Evolutionary conservation across 64 coral and sea anemone species (phyloP), one percentile per base, ranked within the genome.

Genomic region (Porites australiensis): DNA sequence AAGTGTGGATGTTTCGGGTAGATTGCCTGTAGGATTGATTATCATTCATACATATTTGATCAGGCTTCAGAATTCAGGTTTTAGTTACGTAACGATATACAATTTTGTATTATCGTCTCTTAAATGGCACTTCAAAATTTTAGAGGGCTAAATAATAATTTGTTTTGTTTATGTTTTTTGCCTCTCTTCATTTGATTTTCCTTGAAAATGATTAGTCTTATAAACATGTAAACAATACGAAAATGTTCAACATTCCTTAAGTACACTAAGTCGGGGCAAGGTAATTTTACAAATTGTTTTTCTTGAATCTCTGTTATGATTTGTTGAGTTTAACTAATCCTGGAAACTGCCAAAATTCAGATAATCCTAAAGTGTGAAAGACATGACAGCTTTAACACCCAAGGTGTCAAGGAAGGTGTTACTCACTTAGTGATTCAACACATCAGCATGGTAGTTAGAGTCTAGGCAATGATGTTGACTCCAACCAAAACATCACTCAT

Each of bases 11-110:
- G 61, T 19, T 76, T 76, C 19, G 5, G 22, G 1, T 47, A 51
- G 51, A 23, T 84, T 84, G 63, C 81, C 81, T 46, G 61, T 14
- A n/a, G 58, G 37, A 61, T 81, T 62, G 14, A 81, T 79, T 79
- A 58, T 20, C 18, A 63, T 81, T 84, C 47, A 23, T 50, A 45
- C 18, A 14, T 83, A 12, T 84, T 52, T 84, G 9, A 84, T 68
- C 43, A 27, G 16, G n/a, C 51, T 58, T 12, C n/a, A 55, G 51
- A 8, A 57, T 55, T 78, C 50, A 55, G 21, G 51, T 20, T 23
- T 12, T 64, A 64, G n/a, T 70, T 70, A 27, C n/a, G 20, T 70
- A 70, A 76, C 45, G 16, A 44, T 50, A 2, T 15, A 76, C 2
- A 74, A 15, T 74, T 6, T 64, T 50, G 50, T 4, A 76, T 16